These are phyloP conservation scores for Sceloporus undulatus DNA, from an alignment of 2,113 vertebrate species.

Conservation along the genomic window DNA sequence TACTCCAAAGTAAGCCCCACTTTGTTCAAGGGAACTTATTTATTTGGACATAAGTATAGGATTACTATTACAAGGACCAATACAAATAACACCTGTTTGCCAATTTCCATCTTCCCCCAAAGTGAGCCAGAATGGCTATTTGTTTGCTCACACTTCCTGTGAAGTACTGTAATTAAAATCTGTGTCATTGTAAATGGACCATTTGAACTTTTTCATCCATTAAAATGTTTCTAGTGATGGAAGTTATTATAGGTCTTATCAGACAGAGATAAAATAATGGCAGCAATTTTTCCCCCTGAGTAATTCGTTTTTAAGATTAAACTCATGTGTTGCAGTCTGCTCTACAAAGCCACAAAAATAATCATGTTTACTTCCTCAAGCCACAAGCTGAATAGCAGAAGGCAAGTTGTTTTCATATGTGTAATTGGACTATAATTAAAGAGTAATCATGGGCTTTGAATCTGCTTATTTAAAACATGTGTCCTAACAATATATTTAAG, in stretches of 20 bases:
- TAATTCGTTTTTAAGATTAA: slow-evolving; percentile 28
- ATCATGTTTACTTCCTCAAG: slow-evolving; percentile 3
- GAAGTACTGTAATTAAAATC: slow-evolving; percentile 4
- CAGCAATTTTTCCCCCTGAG: not conserved
- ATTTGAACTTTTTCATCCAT: slow-evolving; percentile 31
- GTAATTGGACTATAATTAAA: slow-evolving; percentile 29
- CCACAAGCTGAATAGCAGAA: slow-evolving; percentile 7
- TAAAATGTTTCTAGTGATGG: slow-evolving; percentile 20
- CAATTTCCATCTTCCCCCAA: not conserved
- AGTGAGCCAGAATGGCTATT: not conserved
- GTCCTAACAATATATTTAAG: not conserved
- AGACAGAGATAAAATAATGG: slow-evolving; percentile 21
- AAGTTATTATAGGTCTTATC: not conserved
- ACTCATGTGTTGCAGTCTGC: not conserved
- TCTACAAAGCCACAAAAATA: not conserved
- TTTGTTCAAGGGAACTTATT: not conserved
- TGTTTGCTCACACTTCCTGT: slow-evolving; percentile 1
- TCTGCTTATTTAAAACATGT: slow-evolving; percentile 6
- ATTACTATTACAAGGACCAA: not conserved
- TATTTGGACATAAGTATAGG: no score
- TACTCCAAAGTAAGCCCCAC: not conserved
- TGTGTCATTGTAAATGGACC: slow-evolving; percentile 12
- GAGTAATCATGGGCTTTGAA: not conserved
- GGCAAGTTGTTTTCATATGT: slow-evolving; percentile 21
- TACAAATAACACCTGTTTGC: not conserved